phyloP scores from a whole-genome alignment of 2,113 vertebrate species.

The Nyctibius bracteatus region DNA sequence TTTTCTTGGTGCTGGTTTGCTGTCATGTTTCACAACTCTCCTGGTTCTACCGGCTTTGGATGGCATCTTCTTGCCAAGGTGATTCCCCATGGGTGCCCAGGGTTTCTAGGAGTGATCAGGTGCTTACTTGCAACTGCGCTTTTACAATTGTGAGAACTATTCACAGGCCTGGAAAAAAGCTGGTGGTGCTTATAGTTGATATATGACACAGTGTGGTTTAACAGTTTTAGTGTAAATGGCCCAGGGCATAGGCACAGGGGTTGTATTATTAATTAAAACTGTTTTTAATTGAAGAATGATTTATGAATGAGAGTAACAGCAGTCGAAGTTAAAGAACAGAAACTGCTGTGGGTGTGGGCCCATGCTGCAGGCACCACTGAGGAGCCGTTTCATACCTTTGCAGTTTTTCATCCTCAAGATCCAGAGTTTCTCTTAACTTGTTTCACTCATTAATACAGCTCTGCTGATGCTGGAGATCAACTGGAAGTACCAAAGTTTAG shows the following conservation, averaged over 20 bases:
- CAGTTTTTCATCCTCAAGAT: not conserved
- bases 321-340: not conserved
- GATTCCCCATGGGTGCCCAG: rapidly evolving
- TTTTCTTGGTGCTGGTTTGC: not conserved
- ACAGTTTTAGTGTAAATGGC: not conserved
- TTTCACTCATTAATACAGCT: not conserved
- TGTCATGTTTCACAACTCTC: not conserved
- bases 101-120: not conserved
- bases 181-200: not conserved
- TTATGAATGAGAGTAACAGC: not conserved
- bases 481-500: not conserved
- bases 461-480: not conserved
- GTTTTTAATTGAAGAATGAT: not conserved
- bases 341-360: not conserved
- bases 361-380: not conserved
- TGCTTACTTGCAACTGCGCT: not conserved
- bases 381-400: not conserved
- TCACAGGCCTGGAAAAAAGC: not conserved
- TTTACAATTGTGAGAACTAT: not conserved
- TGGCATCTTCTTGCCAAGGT: rapidly evolving
- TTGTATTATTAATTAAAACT: slow-evolving; percentile 22
- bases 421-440: not conserved
- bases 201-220: not conserved
- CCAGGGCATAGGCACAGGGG: not conserved
- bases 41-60: not conserved